These are phyloP conservation scores for Coturnix japonica DNA, from an alignment of 2,113 vertebrate genomes.

Conservation along the genomic window DNA sequence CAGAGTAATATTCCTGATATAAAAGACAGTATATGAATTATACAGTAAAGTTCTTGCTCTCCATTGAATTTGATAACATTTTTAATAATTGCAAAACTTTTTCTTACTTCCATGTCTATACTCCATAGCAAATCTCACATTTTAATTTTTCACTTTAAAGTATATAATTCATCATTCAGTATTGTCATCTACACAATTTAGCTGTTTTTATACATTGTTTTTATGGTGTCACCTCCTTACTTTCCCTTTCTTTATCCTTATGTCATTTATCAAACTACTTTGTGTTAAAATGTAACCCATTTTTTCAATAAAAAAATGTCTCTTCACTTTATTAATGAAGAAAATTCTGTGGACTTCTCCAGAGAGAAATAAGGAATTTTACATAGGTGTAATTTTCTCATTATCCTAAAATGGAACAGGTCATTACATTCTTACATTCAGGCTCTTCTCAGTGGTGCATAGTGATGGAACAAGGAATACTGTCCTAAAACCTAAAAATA, in stretches of 20 bases:
- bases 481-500: too few species aligned
- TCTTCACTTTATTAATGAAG: background rate
- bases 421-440: background rate
- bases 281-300: background rate
- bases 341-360: background rate
- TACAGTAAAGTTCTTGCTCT: background rate
- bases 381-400: background rate
- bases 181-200: background rate
- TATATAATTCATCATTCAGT: background rate
- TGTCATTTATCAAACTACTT: background rate
- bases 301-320: background rate
- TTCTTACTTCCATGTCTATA: background rate
- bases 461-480: too few species aligned
- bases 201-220: background rate
- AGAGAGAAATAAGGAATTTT: background rate
- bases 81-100: background rate
- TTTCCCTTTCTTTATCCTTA: background rate
- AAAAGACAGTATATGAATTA: background rate
- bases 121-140: background rate
- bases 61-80: background rate
- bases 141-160: background rate
- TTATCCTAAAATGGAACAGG: background rate
- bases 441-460: too few species aligned
- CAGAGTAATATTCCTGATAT: background rate
- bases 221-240: background rate